These are phyloP conservation scores for Lypha dubia DNA, from an alignment of 2,888 invertebrate genomes.

Conservation along the genomic window DNA sequence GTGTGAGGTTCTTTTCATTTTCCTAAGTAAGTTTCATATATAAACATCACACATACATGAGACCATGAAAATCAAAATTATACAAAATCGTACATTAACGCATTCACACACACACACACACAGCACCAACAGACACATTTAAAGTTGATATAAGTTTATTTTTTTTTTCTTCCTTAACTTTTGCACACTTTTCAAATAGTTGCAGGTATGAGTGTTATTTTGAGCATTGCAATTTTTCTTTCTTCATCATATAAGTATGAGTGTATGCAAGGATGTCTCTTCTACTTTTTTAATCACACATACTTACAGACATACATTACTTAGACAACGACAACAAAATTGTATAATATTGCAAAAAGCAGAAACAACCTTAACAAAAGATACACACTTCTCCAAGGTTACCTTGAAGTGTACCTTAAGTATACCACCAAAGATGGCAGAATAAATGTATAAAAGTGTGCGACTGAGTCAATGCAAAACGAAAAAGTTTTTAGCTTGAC, in stretches of 20 bases:
- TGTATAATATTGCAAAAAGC: not conserved
- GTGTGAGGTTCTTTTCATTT: not conserved
- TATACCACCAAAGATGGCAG: slow-evolving; percentile 27
- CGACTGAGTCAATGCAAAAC: slow-evolving; percentile 24
- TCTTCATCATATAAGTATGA: not conserved
- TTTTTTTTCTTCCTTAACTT: slow-evolving; percentile 2
- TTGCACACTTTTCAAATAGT: slow-evolving; percentile 24
- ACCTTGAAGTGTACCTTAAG: slow-evolving; percentile 67
- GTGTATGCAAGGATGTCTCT: slow-evolving; percentile 23
- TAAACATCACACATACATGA: slow-evolving; percentile 46
- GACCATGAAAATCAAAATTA: slow-evolving; percentile 60
- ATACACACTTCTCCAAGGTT: slow-evolving; percentile 65
- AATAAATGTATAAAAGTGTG: slow-evolving; percentile 15
- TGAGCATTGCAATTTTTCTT: not conserved
- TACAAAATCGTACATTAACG: slow-evolving; percentile 26
- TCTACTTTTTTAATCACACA: slow-evolving; percentile 34
- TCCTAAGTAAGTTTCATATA: slow-evolving; percentile 38
- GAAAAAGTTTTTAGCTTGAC: slow-evolving; percentile 27
- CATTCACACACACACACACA: slow-evolving; percentile 19
- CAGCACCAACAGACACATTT: no score
- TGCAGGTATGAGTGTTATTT: slow-evolving; percentile 20
- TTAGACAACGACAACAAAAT: slow-evolving; percentile 40
- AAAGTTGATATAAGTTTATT: slow-evolving; percentile 14
- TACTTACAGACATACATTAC: no score
- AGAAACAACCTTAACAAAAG: slow-evolving; percentile 59